Evolutionary conservation across 2,113 vertebrate genomes (phyloP).

Genomic region (Mesoclemmys tuberculata): DNA sequence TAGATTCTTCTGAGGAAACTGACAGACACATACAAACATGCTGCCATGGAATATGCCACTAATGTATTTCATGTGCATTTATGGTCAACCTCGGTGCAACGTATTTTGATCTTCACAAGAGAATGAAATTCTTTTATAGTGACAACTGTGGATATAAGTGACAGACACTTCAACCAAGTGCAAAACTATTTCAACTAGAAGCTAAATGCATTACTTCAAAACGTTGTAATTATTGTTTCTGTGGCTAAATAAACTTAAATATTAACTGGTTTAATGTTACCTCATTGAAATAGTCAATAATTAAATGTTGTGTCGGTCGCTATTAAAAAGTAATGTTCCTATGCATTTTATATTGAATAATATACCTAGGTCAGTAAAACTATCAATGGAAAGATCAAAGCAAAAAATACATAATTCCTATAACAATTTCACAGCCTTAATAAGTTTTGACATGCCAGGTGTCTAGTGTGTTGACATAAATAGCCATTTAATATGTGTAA

Average conservation of each 20-base stretch:
- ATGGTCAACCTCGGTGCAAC: not conserved
- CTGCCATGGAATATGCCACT: not conserved
- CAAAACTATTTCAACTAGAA: slow-evolving; percentile 54
- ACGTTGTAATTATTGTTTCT: slow-evolving; percentile 18
- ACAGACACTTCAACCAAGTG: slow-evolving; percentile 32
- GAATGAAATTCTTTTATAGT: slow-evolving; percentile 11
- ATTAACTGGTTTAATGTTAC: slow-evolving; percentile 43
- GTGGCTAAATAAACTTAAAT: slow-evolving; percentile 26
- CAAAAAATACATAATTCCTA: not conserved
- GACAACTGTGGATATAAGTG: not conserved
- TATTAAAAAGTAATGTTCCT: not conserved
- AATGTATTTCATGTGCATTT: not conserved
- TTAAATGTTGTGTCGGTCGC: slow-evolving; percentile 1
- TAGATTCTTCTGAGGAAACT: not conserved
- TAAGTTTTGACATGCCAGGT: not conserved
- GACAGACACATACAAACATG: not conserved
- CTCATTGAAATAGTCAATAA: slow-evolving; percentile 2
- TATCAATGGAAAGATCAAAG: not conserved
- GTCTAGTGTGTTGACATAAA: too few species aligned
- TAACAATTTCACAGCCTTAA: not conserved
- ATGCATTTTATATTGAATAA: not conserved
- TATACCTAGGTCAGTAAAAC: not conserved
- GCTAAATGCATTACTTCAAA: slow-evolving; percentile 26
- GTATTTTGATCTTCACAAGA: not conserved
- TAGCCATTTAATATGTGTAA: rapidly evolving